Percentiles rank a stretch among this genome's conserved stretches.
phyloP scores from a whole-genome alignment of 2,888 invertebrate species.

The Apotomis capreana region DNA sequence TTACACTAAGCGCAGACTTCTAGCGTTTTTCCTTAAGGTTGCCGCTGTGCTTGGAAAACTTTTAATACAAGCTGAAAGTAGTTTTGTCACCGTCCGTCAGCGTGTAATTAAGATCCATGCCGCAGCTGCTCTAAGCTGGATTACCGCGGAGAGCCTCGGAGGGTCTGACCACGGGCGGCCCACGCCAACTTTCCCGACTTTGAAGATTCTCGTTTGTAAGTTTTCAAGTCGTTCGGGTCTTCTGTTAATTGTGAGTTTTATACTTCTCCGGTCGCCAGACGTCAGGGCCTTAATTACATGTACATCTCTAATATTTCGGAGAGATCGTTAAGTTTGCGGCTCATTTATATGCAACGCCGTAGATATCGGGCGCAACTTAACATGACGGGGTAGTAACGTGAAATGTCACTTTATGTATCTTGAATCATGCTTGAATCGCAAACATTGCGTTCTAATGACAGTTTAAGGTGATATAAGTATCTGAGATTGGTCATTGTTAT shows the following conservation, averaged over 20 bases:
- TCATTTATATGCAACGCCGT: no score
- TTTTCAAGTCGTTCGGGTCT: constrained; percentile 13
- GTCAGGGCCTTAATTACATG: no score
- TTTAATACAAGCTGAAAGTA: constrained; percentile 4
- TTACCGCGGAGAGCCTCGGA: not conserved
- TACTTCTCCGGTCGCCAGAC: not conserved
- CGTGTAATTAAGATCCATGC: constrained; percentile 29
- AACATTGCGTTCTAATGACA: no score
- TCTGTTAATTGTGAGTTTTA: constrained; percentile 10
- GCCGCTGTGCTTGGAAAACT: not conserved
- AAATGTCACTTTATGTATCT: no score
- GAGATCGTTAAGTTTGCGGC: no score
- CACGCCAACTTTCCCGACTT: constrained; percentile 4
- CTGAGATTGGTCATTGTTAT: no score
- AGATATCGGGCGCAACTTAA: no score
- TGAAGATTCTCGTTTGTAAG: constrained; percentile 18
- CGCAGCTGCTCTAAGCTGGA: constrained; percentile 15
- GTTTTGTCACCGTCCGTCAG: constrained; percentile 23
- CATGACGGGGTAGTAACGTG: no score
- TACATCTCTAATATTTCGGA: no score
- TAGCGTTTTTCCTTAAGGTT: not conserved
- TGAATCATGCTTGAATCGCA: no score
- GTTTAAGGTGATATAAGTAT: no score
- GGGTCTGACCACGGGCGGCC: not conserved
- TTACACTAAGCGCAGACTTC: not conserved